A percentile compares a stretch with the other conserved stretches of the same genome.
Conservation (phyloP, 2,797 vertebrate genomes). For the Onychomys leucogaster region DNA sequence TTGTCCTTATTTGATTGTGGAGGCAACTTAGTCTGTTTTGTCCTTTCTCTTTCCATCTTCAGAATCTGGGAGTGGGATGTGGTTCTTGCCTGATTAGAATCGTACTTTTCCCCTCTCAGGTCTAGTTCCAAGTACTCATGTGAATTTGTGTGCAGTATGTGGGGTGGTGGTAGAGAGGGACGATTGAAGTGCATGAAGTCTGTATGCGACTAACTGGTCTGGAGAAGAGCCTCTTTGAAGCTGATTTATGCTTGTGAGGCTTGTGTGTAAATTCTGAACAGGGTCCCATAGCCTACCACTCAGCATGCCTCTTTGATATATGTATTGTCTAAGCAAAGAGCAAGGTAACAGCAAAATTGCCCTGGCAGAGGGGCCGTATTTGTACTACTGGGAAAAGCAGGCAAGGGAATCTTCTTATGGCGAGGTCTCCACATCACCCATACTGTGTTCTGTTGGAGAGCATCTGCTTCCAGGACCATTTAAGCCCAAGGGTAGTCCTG, state of each 20-base stretch:
- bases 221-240: background rate
- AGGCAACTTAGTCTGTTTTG: background rate
- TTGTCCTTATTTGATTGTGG: background rate
- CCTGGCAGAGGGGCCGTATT: background rate
- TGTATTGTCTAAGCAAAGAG: background rate
- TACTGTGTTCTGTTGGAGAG: background rate
- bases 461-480: background rate
- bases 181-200: background rate
- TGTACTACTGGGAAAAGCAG: background rate
- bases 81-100: background rate
- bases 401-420: background rate
- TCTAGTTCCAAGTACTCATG: background rate
- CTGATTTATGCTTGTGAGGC: background rate
- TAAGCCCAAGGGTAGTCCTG: background rate
- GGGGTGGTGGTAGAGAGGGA: background rate
- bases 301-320: background rate
- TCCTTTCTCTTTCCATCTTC: background rate
- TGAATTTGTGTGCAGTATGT: background rate
- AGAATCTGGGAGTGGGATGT: background rate
- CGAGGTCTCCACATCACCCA: background rate
- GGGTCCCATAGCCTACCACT: background rate
- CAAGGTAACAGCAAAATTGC: background rate
- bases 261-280: background rate
- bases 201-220: background rate
- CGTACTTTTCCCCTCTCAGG: background rate